Evolutionary conservation across 2,113 vertebrate genomes (phyloP), one percentile per base, ranked within the genome.

Genomic region (Cheilinus undulatus): DNA sequence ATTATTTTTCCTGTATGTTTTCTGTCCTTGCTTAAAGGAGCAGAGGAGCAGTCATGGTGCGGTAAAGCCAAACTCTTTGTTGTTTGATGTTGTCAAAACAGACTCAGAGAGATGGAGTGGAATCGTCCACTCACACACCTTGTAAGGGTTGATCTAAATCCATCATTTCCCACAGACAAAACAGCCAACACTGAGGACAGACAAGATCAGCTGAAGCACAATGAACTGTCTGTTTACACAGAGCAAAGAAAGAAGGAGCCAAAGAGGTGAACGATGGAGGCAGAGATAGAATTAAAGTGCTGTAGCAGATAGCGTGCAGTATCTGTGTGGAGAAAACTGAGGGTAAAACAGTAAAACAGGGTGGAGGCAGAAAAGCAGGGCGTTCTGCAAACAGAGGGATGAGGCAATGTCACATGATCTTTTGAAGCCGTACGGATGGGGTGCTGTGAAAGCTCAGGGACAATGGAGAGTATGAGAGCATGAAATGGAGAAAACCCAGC

Each of bases 401-500:
- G 81, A 90, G 83, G 83, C 82, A 85, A 88, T 82, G 78, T 82
- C 77, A 85, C 79, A 73, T 80, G 85, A 83, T 76, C 50, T 66
- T 50, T 61, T 73, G 69, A 83, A 86, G 65, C 40, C 40, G 14
- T 45, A 8, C 26, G 57, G 74, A 84, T 49, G 63, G 66, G 73
- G 73, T 76, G 78, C 73, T 71, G 73, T 80, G 73, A 69, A 81
- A 63, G 75, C 77, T 73, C 4, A 36, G 62, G 85, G 80, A 86
- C 85, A 87, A 82, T 79, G 78, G 61, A 84, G 86, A 79, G 76
- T 81, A 75, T 74, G 85, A 87, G 83, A 84, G 83, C 78, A 89
- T 86, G 73, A 77, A 81, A 83, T 86, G 85, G 81, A 87, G 85
- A 86, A 69, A 80, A 73, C 78, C 80, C 84, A 80, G 73, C 73